Evolutionary conservation across 2,888 invertebrate genomes (phyloP), one percentile per base, ranked within the genome.

Genomic region (Fragum whitleyi): DNA sequence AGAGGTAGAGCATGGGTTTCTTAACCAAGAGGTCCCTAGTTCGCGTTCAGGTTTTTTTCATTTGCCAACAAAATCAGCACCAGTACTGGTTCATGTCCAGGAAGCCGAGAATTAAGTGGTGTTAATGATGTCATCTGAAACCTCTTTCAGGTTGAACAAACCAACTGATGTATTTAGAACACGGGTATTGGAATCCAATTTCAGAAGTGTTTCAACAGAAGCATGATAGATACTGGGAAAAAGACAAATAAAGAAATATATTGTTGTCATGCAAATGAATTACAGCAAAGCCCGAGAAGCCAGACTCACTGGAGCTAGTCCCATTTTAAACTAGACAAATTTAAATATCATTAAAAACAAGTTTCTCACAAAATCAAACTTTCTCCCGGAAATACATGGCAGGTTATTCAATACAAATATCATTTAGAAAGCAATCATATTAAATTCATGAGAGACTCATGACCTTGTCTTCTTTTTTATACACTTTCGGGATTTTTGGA

Each of bases 241-340:
- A 47, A 47, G 19, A 47, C 19, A 47, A 47, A 47, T 47, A 47
- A 47, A 47, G 19, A 47, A 47, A 47, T 47, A 47, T 47, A 47
- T 47, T 47, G 57, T 57, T 57, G 26, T 23, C 42, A 65, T 65
- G 65, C 26, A 42, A 39, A 65, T 42, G 65, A 65, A 65, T 42
- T 26, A 42, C 39, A 19, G 9, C 42, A 65, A 61, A 42, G 16
- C 42, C 32, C 23, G 14, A 26, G 36, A 42, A 23, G 23, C 65
- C 47, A 65, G 65, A 65, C 65, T 36, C 3, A 21, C 23, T 42
- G 65, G 65, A 65, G 65, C 65, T 42, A 23, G 14, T 42, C 42
- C 42, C 42, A 42, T 65, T 65, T 65, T 42, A 42, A 42, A 65
- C 32, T 42, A 39, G 36, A 65, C 42, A 3, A 39, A 42, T 65